Base-by-base conservation (phyloP, 2,888 invertebrate species). In the Amiota mariae region DNA sequence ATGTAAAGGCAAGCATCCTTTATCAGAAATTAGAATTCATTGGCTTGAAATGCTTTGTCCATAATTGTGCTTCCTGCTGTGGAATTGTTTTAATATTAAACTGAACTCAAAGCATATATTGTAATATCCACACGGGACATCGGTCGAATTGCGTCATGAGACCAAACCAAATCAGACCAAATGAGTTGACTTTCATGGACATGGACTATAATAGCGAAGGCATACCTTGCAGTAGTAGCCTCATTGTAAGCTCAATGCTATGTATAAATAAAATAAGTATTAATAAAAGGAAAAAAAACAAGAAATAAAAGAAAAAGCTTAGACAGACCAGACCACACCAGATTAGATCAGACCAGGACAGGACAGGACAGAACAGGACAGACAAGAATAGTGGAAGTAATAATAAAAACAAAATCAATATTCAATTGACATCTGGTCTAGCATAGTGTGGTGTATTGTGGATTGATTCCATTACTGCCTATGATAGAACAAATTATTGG, bases 81-180 rank as follows among this genome's bases (percentile, higher is more conserved):
- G 74, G 76, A 76, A 77, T 80, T 80, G 80, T 80, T 81, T 73
- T 73, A 73, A 67, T 57, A 46, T 66, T 57, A 56, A 46, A 15
- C n/a, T 36, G 36, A 8, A 48, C 46, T n/a, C 2, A 18, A 57
- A 56, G n/a, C 51, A 47, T 61, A 71, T 54, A 51, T 36, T 36
- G 36, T 36, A 36, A 49, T 67, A 18, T 49, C 46, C 63, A 47
- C 59, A 63, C 63, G 46, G 63, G 63, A 63, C 63, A 63, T 63
- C 46, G 15, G 20, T 46, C 36, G 36, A 13, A 46, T 63, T 46
- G 63, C 63, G 46, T 46, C 63, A 63, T 13, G 63, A 54, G 15
- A 8, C 8, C 54, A 54, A 46, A 46, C 47, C 8, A 15, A n/a
- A 64, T 8, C 11, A 64, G 36, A 36, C 24, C 13, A 64, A 15